Evolutionary conservation across 2,797 vertebrate species (phyloP), one percentile per base, ranked within the genome.

Genomic region (Squalus acanthias): DNA sequence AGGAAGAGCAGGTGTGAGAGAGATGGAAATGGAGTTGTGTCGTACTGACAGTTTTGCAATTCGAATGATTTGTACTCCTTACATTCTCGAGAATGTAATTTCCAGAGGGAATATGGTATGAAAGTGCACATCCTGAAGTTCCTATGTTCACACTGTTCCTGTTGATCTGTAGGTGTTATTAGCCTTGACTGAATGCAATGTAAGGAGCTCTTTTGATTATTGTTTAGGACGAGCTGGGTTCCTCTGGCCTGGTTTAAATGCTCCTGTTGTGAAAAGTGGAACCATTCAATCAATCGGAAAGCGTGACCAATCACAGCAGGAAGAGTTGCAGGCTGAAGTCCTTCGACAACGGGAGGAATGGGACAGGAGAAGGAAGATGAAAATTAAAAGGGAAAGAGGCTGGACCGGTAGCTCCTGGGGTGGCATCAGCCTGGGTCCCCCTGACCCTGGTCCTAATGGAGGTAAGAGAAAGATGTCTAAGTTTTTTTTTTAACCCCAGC

Each of bases 221-320:
- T 24, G 0, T 96, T 0, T 29, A 99, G 99, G 99, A 96, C 98
- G 97, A 12, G 98, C 97, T 50, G 99, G 99, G 67, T 99, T 98
- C 96, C 98, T 99, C 74, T 99, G 99, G 99, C 99, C 99, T 8
- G 99, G 99, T 46, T 98, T 99, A 57, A 99, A 99, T 95, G 7
- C 96, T 46, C 98, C 98, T 0, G 29, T 99, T n/a, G 0, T 98
- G 67, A 98, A 97, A 97, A 97, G 97, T 8, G 98, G 98, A 10
- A 82, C 1, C 0, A 0, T 98, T 20, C 98, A 98, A 97, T 29
- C 24, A 88, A 97, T 99, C 65, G 74, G 96, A 53, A 98, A 97
- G 0, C 97, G 99, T 39, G 98, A 97, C 65, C 97, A 98, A 57
- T 97, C 97, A 13, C 98, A 99, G 96, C 98, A 98, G 97, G 97